Conservation (phyloP, 2,888 invertebrate species). For the Ametastegia equiseti region DNA sequence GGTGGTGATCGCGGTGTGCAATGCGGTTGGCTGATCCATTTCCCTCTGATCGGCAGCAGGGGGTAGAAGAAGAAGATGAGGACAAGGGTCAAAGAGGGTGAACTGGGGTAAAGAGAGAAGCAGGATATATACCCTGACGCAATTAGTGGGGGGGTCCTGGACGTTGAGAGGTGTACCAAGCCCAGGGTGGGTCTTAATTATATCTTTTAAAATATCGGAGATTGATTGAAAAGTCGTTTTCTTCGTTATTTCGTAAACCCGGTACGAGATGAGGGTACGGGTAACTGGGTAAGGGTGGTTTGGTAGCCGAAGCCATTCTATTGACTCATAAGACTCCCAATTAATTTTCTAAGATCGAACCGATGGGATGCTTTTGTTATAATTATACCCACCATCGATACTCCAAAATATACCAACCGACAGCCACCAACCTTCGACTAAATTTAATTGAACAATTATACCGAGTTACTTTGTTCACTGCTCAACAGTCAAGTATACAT, state of each 20-base stretch:
- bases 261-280: no score
- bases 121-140: constrained; percentile 56
- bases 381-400: constrained; percentile 48
- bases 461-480: constrained; percentile 22
- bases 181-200: constrained; percentile 67
- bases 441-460: constrained; percentile 57
- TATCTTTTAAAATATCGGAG: constrained; percentile 70
- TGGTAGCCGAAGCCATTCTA: background rate
- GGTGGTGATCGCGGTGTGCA: constrained; percentile 39
- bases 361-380: constrained; percentile 49
- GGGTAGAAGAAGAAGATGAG: constrained; percentile 1
- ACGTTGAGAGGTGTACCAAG: constrained; percentile 57
- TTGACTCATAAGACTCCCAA: constrained; percentile 37
- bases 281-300: no score
- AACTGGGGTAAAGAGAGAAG: background rate
- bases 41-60: background rate
- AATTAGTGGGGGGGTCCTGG: constrained; percentile 64
- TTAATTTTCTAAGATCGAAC: constrained; percentile 32
- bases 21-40: constrained; percentile 35
- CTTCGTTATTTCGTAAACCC: constrained; percentile 68
- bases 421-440: constrained; percentile 54
- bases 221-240: constrained; percentile 72
- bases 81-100: background rate
- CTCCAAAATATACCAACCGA: constrained; percentile 47
- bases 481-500: no score